Percentiles rank a stretch among this genome's conserved stretches.
Conservation (phyloP, 2,888 invertebrate genomes). For the Heliothis peltigera region DNA sequence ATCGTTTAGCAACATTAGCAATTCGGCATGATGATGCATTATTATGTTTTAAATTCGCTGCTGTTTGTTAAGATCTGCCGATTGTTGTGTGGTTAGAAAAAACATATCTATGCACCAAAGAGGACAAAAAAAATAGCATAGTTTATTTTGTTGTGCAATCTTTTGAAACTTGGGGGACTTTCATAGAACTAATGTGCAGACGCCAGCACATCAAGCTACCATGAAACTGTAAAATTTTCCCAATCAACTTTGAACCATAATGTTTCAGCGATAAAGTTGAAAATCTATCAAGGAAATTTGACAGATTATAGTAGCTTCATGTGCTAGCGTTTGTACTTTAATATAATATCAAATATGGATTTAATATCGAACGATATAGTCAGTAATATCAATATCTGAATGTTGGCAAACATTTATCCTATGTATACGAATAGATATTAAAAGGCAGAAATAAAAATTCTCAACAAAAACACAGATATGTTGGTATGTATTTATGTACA, state of each 20-base stretch:
- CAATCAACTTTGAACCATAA: too few species aligned
- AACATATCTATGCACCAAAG: neutral
- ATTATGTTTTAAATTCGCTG: constrained; percentile 12
- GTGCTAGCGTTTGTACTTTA: too few species aligned
- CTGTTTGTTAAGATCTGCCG: constrained; percentile 9
- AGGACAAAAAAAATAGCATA: constrained; percentile 6
- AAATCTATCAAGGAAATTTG: too few species aligned
- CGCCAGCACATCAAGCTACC: too few species aligned
- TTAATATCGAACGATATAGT: neutral
- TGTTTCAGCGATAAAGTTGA: too few species aligned
- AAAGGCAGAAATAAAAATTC: constrained; percentile 66
- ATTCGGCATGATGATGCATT: constrained; percentile 34
- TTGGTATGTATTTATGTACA: constrained; percentile 71
- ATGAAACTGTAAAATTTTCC: too few species aligned
- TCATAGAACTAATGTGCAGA: too few species aligned
- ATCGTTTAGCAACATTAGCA: constrained; percentile 9
- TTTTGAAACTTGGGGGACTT: constrained; percentile 1
- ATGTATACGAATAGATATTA: constrained; percentile 43
- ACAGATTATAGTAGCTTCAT: too few species aligned
- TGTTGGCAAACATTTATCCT: constrained; percentile 13
- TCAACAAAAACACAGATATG: constrained; percentile 60
- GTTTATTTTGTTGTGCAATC: constrained; percentile 21
- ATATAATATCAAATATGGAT: too few species aligned
- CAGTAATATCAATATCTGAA: neutral
- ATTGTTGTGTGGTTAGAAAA: constrained; percentile 17